These are phyloP conservation scores for Perca schrenkii DNA, from an alignment of 2,113 vertebrate species.

Conservation along the genomic window DNA sequence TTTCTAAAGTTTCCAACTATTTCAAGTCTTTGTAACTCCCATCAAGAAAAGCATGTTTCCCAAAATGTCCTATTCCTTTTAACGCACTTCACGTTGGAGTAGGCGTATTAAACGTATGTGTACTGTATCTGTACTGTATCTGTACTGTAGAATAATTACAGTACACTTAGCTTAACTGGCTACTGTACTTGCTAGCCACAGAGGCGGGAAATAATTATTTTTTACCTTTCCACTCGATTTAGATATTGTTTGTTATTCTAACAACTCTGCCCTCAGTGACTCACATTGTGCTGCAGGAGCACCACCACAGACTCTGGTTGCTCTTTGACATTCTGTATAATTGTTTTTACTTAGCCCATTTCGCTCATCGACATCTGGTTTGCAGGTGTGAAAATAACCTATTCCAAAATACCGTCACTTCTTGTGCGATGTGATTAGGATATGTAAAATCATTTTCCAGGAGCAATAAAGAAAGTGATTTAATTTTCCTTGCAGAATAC, in stretches of 20 bases:
- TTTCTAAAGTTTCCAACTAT: neutral
- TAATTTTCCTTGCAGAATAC: constrained; percentile 70
- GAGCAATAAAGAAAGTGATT: constrained; percentile 74
- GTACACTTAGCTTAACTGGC: constrained; percentile 20
- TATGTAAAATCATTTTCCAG: constrained; percentile 67
- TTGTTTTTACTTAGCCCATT: constrained; percentile 60
- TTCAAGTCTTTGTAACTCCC: constrained; percentile 1
- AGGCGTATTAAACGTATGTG: neutral
- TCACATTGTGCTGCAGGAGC: constrained; percentile 30
- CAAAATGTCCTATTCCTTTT: neutral
- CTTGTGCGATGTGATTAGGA: constrained; percentile 61
- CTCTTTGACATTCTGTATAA: constrained; percentile 60
- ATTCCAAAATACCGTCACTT: constrained; percentile 50
- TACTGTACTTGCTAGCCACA: constrained; percentile 36
- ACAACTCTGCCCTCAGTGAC: constrained; percentile 44
- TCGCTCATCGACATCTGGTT: constrained; percentile 52
- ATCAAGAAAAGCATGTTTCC: constrained; percentile 7
- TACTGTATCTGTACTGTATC: neutral
- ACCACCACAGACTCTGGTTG: constrained; percentile 35
- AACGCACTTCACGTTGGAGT: neutral
- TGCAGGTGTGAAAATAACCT: constrained; percentile 64
- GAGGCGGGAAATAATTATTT: constrained; percentile 39
- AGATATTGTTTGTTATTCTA: constrained; percentile 65
- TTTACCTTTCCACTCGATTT: constrained; percentile 53
- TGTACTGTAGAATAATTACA: neutral